Evolutionary conservation across 2,797 vertebrate species (phyloP).

Genomic region (Rousettus madagascariensis): DNA sequence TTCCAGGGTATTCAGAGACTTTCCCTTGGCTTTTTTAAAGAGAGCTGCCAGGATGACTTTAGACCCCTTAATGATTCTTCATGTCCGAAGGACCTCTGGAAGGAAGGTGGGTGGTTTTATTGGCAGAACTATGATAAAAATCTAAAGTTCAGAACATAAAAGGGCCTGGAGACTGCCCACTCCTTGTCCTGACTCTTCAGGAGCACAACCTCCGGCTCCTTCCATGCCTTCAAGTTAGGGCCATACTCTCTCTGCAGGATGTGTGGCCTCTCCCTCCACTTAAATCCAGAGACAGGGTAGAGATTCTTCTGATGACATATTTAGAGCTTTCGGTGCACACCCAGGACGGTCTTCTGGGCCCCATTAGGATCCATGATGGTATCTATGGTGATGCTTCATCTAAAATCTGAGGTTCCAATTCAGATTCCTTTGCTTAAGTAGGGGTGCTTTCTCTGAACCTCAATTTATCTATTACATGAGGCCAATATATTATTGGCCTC

Average conservation of each 20-base stretch:
- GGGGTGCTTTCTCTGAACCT: not conserved
- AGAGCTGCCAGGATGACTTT: not conserved
- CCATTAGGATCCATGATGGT: too few relatives aligned
- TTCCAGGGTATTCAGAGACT: not conserved
- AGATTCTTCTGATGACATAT: not conserved
- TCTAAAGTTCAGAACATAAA: constrained; percentile 31
- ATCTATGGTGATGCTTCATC: not conserved
- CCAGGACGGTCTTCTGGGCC: not conserved
- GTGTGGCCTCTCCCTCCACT: not conserved
- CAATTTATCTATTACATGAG: not conserved
- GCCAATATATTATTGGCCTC: not conserved
- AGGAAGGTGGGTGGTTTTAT: constrained; percentile 20
- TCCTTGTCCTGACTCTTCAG: not conserved
- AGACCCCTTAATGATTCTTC: not conserved
- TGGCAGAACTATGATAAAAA: constrained; percentile 38
- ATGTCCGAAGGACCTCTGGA: not conserved
- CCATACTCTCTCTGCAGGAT: not conserved
- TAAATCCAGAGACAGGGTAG: not conserved
- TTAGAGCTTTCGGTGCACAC: not conserved
- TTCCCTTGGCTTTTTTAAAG: not conserved
- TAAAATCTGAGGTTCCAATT: not conserved
- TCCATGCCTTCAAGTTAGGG: not conserved
- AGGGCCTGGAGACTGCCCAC: not conserved
- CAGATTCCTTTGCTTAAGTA: not conserved
- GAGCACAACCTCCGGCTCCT: not conserved